phyloP scores from a whole-genome alignment of 2,113 vertebrate genomes.

The Sigmodon hispidus region DNA sequence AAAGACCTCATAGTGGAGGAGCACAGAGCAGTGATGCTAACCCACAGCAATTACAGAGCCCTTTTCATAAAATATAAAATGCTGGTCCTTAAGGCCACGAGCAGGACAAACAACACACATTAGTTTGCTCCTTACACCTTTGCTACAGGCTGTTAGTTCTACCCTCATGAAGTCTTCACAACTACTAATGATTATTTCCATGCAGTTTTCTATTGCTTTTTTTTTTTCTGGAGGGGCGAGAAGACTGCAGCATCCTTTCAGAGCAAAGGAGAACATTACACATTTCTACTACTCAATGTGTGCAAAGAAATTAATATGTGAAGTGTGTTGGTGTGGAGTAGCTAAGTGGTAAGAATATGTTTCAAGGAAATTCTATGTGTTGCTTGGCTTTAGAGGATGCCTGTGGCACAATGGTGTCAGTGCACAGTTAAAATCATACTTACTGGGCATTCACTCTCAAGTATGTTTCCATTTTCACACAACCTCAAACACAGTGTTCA shows the following conservation, averaged over 20 bases:
- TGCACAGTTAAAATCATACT: not conserved
- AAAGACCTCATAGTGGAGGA: not conserved
- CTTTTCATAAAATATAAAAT: not conserved
- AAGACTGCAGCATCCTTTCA: not conserved
- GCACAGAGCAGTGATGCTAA: not conserved
- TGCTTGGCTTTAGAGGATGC: constrained; percentile 50
- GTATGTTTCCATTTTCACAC: not conserved
- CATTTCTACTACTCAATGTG: not conserved
- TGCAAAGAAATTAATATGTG: not conserved
- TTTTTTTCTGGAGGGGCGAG: constrained; percentile 33
- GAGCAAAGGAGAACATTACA: not conserved
- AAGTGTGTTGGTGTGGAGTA: not conserved
- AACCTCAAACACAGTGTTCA: constrained; percentile 17
- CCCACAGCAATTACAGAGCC: not conserved
- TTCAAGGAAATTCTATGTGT: not conserved
- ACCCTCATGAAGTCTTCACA: not conserved
- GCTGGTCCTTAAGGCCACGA: not conserved
- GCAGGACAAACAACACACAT: not conserved
- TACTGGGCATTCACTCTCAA: not conserved
- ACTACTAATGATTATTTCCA: constrained; percentile 11
- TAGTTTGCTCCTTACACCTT: not conserved
- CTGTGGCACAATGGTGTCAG: not conserved
- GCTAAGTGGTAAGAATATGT: not conserved
- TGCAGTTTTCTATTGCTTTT: constrained; percentile 5
- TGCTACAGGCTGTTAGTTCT: not conserved